Conservation (phyloP, 2,888 invertebrate genomes). For the Strigamia maritima region DNA sequence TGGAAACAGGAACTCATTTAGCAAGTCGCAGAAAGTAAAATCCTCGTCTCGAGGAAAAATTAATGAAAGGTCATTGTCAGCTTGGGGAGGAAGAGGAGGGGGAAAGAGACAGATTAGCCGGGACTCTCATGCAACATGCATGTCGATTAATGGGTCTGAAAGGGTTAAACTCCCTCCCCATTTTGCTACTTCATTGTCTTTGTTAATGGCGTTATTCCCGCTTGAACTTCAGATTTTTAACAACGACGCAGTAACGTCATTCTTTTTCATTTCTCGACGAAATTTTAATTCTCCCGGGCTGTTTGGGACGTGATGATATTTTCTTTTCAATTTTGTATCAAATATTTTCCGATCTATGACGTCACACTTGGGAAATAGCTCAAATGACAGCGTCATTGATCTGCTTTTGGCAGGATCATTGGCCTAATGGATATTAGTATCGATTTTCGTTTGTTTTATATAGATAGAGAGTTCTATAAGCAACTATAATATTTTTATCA, state of each 20-base stretch:
- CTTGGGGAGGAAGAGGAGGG: conserved; percentile 10
- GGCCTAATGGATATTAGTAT: conserved; percentile 6
- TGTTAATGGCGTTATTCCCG: conserved; percentile 15
- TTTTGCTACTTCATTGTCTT: not conserved
- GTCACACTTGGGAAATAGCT: not conserved
- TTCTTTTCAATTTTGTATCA: no score
- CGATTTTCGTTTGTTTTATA: not conserved
- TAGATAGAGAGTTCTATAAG: not conserved
- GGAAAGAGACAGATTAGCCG: conserved; percentile 10
- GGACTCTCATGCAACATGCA: conserved; percentile 6
- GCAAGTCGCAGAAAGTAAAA: conserved; percentile 38
- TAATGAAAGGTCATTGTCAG: conserved; percentile 36
- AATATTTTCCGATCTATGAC: not conserved
- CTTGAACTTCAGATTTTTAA: not conserved
- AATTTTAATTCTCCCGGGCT: not conserved
- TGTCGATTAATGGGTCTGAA: conserved; percentile 15
- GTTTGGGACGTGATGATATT: no score
- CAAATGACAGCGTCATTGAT: conserved; percentile 13
- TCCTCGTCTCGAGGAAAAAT: conserved; percentile 35
- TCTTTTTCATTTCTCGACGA: not conserved
- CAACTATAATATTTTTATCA: no score
- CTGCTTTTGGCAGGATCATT: conserved; percentile 10
- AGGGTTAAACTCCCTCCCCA: conserved; percentile 1
- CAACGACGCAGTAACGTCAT: not conserved
- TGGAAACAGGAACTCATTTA: conserved; percentile 39